These are phyloP conservation scores for Cephus runcator DNA, from an alignment of 2,888 invertebrate species.

Conservation along the genomic window DNA sequence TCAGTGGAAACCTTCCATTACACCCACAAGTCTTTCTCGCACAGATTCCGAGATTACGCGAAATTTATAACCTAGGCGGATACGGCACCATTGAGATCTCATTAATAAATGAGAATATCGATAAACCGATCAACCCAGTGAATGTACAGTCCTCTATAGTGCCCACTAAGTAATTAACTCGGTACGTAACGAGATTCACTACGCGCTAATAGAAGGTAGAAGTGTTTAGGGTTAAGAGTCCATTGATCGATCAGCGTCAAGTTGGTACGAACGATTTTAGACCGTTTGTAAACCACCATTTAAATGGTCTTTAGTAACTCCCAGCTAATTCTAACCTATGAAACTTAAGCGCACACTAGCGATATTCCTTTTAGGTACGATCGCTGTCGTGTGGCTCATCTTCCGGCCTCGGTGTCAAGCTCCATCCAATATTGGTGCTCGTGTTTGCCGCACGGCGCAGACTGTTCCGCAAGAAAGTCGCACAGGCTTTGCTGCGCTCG, in stretches of 20 bases:
- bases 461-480: constrained; percentile 76
- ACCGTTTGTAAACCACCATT: constrained; percentile 9
- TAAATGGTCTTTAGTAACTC: no score
- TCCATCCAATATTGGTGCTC: constrained; percentile 30
- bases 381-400: no score
- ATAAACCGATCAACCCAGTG: no score
- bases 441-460: constrained; percentile 58
- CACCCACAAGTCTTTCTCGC: constrained; percentile 31
- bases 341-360: no score
- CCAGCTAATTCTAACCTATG: no score
- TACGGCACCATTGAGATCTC: no score
- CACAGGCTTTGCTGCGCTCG: constrained; percentile 74
- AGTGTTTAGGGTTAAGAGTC: constrained; percentile 5
- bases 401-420: no score
- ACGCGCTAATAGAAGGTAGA: constrained; percentile 17
- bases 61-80: no score
- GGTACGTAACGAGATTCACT: constrained; percentile 14
- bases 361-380: no score
- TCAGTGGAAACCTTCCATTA: constrained; percentile 40
- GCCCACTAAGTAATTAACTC: constrained; percentile 11
- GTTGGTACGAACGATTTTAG: constrained; percentile 1
- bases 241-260: no score
- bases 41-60: background rate
- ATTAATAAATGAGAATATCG: no score
- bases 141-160: constrained; percentile 18